Base-by-base conservation (phyloP, 2,888 invertebrate species). In the Seira musarum region DNA sequence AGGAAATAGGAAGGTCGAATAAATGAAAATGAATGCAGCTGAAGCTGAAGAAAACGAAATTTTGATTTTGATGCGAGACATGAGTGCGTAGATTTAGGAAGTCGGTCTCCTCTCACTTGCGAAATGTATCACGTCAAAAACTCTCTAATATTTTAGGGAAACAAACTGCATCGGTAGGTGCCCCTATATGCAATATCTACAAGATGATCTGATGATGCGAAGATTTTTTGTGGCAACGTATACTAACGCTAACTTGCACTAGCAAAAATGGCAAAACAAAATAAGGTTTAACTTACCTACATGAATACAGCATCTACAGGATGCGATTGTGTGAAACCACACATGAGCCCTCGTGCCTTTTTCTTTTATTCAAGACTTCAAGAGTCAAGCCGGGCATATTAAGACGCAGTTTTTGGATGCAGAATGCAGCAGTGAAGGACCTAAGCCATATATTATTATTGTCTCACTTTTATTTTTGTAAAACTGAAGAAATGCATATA, bases 31-130 rank as follows among this genome's bases (percentile, higher is more conserved):
- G n/a, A 40, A 5, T 40, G 40, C 40, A 40, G 68, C 67, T 76
- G 68, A 68, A 68, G 63, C 69, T 70, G 40, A 64, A 70, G 65
- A 70, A 70, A 40, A 40, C 5, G 40, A 40, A 40, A 40, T 40
- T 13, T 13, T 8, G n/a, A n/a, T n/a, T n/a, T n/a, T 40, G 40
- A 40, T 40, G 13, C 6, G 13, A 40, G 40, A 49, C 77, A 70
- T n/a, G n/a, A 77, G 77, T 77, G 77, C 77, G 70, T 70, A 70
- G 77, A 63, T 70, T 65, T 77, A 68, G 75, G 77, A n/a, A n/a
- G n/a, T n/a, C 24, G 57, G 17, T 57, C 49, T 35, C 49, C 64
- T 72, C 65, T 21, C 5, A 19, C 46, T 46, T 22, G n/a, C n/a
- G n/a, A n/a, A n/a, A n/a, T n/a, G n/a, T n/a, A n/a, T n/a, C 19